Evolutionary conservation across 2,888 invertebrate genomes (phyloP).

Genomic region (Holacanthella duospinosa): DNA sequence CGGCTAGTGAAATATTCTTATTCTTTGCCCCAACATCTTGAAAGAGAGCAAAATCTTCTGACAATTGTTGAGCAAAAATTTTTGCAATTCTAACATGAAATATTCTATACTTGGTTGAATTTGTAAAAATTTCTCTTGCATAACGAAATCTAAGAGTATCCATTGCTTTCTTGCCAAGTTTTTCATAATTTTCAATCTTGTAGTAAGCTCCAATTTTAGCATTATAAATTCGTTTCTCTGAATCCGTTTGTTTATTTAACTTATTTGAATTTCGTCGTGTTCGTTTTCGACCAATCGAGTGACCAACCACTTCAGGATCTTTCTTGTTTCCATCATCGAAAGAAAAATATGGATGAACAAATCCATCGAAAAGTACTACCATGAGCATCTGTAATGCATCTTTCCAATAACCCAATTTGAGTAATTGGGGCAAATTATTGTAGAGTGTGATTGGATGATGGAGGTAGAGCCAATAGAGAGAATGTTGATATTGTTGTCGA

Average conservation of each 20-base stretch:
- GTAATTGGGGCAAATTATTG: constrained; percentile 19
- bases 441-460: constrained; percentile 26
- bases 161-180: constrained; percentile 4
- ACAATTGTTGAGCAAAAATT: constrained; percentile 21
- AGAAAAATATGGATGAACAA: constrained; percentile 12
- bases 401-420: constrained; percentile 29
- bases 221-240: constrained; percentile 14
- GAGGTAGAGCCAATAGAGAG: constrained; percentile 24
- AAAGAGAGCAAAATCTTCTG: constrained; percentile 5
- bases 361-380: constrained; percentile 17
- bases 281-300: not conserved
- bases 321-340: constrained; percentile 14
- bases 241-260: not conserved
- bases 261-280: not conserved
- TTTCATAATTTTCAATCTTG: not conserved
- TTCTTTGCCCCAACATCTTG: not conserved
- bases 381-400: constrained; percentile 23
- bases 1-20: constrained; percentile 14
- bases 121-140: constrained; percentile 17
- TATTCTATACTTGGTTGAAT: constrained; percentile 18
- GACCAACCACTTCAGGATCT: not conserved
- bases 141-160: constrained; percentile 8
- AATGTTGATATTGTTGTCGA: constrained; percentile 24
- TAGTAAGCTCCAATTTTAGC: constrained; percentile 2
- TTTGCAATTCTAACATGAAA: constrained; percentile 22